Percentiles rank a stretch among this genome's conserved stretches.
These are phyloP conservation scores for Trididemnum miniatum DNA, from an alignment of 23 tunicate genomes.

Conservation along the genomic window DNA sequence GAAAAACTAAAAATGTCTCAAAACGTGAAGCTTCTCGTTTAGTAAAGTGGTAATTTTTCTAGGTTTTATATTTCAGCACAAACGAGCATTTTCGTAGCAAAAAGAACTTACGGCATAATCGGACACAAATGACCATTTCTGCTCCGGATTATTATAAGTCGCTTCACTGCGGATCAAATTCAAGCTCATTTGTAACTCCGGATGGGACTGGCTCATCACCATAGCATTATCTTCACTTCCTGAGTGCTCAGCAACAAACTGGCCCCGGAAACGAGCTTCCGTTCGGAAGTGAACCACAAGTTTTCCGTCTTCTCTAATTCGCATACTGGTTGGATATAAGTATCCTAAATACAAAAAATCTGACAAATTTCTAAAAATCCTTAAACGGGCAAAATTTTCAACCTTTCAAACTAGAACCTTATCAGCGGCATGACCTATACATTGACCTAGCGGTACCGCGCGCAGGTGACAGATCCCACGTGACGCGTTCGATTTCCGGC, in stretches of 20 bases:
- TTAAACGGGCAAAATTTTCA: neutral
- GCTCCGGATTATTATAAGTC: conserved; percentile 92
- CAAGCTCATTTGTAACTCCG: conserved; percentile 73
- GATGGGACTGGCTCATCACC: conserved; percentile 90
- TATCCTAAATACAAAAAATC: conserved; percentile 44
- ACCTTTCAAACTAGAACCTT: no score
- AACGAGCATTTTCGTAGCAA: no score
- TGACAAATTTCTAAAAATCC: neutral
- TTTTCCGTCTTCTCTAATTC: conserved; percentile 90
- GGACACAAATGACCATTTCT: conserved; percentile 92
- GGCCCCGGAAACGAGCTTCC: conserved; percentile 91
- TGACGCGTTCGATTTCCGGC: no score
- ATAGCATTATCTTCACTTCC: conserved; percentile 67
- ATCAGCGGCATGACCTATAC: no score
- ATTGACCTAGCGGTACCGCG: no score
- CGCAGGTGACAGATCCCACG: no score
- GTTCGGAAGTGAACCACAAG: conserved; percentile 95
- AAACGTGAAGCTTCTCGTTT: no score
- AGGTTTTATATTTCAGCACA: no score
- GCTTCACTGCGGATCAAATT: conserved; percentile 69
- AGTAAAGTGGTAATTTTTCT: no score
- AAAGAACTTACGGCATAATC: conserved; percentile 97
- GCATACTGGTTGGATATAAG: conserved; percentile 96
- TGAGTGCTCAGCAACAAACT: conserved; percentile 85
- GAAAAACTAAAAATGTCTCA: no score